A percentile compares a stretch with the other conserved stretches of the same genome.
Conservation (phyloP, 2,797 vertebrate genomes). For the Sus cebifrons region DNA sequence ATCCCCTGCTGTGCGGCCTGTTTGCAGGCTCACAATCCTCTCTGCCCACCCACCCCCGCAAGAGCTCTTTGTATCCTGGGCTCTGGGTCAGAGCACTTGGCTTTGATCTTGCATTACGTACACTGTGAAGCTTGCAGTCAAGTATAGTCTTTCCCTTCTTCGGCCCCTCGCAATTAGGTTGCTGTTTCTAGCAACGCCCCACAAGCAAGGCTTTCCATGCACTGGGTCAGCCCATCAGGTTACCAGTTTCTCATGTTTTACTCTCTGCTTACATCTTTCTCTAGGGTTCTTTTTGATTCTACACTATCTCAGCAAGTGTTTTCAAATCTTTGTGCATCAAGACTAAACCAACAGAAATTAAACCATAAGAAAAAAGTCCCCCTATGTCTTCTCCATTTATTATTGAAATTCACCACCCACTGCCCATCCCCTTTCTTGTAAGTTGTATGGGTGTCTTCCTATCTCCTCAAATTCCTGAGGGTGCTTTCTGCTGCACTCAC, state of each 20-base stretch:
- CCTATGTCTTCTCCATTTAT: neutral
- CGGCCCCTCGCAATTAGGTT: neutral
- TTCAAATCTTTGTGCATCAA: neutral
- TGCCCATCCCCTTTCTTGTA: accelerated
- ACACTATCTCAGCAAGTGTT: neutral
- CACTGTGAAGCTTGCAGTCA: accelerated
- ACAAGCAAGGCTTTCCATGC: accelerated
- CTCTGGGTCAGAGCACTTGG: neutral
- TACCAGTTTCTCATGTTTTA: too few relatives aligned
- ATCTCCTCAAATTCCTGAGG: accelerated
- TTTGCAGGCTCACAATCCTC: accelerated
- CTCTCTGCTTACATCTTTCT: neutral
- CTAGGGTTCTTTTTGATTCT: neutral
- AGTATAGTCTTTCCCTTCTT: neutral
- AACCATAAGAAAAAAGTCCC: too few relatives aligned
- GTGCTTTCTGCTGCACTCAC: neutral
- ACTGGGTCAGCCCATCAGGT: accelerated
- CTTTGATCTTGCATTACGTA: neutral
- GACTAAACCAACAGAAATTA: neutral
- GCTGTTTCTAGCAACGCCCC: neutral
- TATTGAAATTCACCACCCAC: neutral
- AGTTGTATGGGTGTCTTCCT: neutral
- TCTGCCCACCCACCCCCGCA: accelerated
- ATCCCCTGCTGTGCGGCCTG: accelerated
- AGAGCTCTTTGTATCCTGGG: neutral